Percentiles rank a stretch among this genome's conserved stretches.
These are phyloP conservation scores for Chaetorhynchus papuensis DNA, from an alignment of 2,113 vertebrate genomes.

Conservation along the genomic window DNA sequence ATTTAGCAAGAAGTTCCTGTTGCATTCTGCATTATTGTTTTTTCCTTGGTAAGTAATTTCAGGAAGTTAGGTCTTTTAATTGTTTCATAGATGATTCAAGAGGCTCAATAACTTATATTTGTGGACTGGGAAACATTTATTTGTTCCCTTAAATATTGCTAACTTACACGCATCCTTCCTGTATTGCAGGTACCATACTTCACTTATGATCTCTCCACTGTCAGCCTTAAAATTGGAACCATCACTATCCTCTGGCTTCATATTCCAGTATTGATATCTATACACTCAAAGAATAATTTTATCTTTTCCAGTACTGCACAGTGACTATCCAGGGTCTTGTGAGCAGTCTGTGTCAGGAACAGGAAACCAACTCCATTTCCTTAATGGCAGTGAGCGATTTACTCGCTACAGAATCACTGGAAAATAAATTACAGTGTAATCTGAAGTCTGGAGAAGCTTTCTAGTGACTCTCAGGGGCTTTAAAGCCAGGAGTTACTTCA, in stretches of 20 bases:
- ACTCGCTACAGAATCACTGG: neutral
- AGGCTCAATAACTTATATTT: neutral
- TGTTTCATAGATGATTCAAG: neutral
- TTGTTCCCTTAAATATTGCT: neutral
- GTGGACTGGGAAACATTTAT: neutral
- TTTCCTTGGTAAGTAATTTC: neutral
- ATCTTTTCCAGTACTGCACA: neutral
- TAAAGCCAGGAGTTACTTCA: neutral
- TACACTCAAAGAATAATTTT: neutral
- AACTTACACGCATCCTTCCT: neutral
- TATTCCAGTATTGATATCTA: neutral
- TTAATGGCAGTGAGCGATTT: neutral
- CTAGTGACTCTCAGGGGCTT: neutral
- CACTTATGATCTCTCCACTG: neutral
- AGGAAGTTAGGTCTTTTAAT: neutral
- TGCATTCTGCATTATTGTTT: neutral
- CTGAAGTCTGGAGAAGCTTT: neutral
- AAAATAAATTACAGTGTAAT: constrained; percentile 19
- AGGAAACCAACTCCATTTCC: constrained; percentile 2
- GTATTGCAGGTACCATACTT: neutral
- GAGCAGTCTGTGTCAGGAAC: neutral
- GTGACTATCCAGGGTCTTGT: neutral
- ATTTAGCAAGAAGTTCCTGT: neutral
- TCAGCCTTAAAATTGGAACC: neutral
- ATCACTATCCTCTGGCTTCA: neutral